A percentile compares a stretch with the other conserved stretches of the same genome.
phyloP scores from a whole-genome alignment of 2,797 vertebrate species.

The Danio tinwini region DNA sequence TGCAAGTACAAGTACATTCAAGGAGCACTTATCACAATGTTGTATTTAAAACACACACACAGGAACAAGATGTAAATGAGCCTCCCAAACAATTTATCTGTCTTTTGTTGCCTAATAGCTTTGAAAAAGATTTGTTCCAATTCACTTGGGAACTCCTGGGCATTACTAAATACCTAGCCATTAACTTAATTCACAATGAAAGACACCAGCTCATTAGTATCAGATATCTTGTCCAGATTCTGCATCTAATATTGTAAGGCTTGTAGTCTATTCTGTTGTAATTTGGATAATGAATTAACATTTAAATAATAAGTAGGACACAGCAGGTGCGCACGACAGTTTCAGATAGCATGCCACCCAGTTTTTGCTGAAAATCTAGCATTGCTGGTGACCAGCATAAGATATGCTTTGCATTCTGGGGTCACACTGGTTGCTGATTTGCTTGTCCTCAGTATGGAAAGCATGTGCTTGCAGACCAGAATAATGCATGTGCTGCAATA shows the following conservation, averaged over 20 bases:
- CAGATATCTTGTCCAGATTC: slow-evolving; percentile 6
- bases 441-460: too few relatives aligned
- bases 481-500: too few relatives aligned
- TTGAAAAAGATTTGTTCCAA: not conserved
- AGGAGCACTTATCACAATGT: not conserved
- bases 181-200: slow-evolving; percentile 1
- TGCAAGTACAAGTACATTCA: not conserved
- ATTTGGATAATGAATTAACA: slow-evolving; percentile 43
- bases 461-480: too few relatives aligned
- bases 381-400: too few relatives aligned
- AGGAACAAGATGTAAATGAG: not conserved
- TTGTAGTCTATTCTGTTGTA: slow-evolving; percentile 7
- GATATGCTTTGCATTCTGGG: too few relatives aligned
- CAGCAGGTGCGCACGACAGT: slow-evolving; percentile 29
- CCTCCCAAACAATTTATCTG: not conserved
- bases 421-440: too few relatives aligned
- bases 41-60: not conserved
- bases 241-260: not conserved
- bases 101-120: not conserved
- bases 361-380: too few relatives aligned
- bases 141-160: not conserved
- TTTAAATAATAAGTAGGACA: slow-evolving; percentile 41
- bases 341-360: slow-evolving; percentile 20
- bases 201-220: not conserved
- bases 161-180: slow-evolving; percentile 5